These are phyloP conservation scores for Porites lutea DNA, from an alignment of 64 coral and sea anemone species.

Conservation along the genomic window DNA sequence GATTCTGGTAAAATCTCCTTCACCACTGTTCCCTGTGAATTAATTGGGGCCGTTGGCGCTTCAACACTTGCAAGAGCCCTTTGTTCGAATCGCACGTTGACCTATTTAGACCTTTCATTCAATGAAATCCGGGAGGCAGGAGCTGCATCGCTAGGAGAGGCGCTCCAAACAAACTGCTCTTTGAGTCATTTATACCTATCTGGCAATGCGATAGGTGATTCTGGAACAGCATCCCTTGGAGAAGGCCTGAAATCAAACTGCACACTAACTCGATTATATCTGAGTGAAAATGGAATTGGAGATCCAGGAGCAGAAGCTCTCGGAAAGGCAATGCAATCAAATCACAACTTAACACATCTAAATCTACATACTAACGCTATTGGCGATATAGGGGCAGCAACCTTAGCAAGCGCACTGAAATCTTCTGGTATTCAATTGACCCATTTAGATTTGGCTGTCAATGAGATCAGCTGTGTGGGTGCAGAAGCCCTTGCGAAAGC, in stretches of 20 bases:
- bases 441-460: background rate
- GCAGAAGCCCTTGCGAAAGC: background rate
- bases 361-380: background rate
- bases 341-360: background rate
- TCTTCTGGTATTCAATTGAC: background rate
- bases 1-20: too few species aligned
- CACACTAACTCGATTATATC: background rate
- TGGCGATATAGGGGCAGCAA: background rate
- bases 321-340: background rate
- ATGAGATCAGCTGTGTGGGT: background rate
- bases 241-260: background rate
- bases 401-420: background rate
- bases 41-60: background rate
- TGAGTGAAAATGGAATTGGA: background rate
- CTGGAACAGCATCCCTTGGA: background rate
- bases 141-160: background rate
- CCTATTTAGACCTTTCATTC: background rate
- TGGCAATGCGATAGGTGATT: background rate
- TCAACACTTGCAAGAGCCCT: background rate
- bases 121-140: background rate
- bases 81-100: background rate
- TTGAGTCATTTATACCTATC: background rate
- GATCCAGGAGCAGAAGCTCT: background rate
- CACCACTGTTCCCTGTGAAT: background rate
- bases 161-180: background rate